Evolutionary conservation across 2,888 invertebrate species (phyloP), one percentile per base, ranked within the genome.

Genomic region (Sarcophaga caerulescens): DNA sequence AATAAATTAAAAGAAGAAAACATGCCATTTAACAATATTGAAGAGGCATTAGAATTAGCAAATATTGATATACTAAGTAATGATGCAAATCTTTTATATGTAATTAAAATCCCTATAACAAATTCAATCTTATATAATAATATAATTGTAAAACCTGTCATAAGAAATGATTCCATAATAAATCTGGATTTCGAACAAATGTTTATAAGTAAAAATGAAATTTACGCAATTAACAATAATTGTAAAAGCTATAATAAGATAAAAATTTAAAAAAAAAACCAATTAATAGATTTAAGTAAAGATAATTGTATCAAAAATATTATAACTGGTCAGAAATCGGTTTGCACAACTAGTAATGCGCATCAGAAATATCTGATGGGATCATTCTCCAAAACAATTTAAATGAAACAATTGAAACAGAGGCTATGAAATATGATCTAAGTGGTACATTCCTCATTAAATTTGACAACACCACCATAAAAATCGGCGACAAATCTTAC

Each of bases 111-210:
- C 17, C 65, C 65, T 17, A 25, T 44, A 65, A 44, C 65, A 73
- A 74, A 23, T 25, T 3, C 21, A 21, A 74, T 17, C 47, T 35
- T 71, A n/a, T 74, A 74, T 25, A 52, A 52, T 4, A 52, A 63
- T 23, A 62, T 47, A 14, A 73, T 62, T 35, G 19, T 73, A 45
- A 73, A 59, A 62, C 62, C 62, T 11, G n/a, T 62, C 44, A 62
- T 62, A 45, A 73, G 45, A 6, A 73, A 73, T 59, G 6, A 73
- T 45, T 25, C 62, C 6, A 73, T 65, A 65, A 65, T 75, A 57
- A 65, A 75, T 59, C 65, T 65, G 35, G 57, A 52, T 66, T 75
- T 65, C 65, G 19, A 5, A 63, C 23, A 75, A 76, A 76, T 76
- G 17, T 25, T 76, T 65, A 5, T 35, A 57, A 21, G 57, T 11